Base-by-base conservation (phyloP, 2,113 vertebrate genomes). In the Puntigrus tetrazona region DNA sequence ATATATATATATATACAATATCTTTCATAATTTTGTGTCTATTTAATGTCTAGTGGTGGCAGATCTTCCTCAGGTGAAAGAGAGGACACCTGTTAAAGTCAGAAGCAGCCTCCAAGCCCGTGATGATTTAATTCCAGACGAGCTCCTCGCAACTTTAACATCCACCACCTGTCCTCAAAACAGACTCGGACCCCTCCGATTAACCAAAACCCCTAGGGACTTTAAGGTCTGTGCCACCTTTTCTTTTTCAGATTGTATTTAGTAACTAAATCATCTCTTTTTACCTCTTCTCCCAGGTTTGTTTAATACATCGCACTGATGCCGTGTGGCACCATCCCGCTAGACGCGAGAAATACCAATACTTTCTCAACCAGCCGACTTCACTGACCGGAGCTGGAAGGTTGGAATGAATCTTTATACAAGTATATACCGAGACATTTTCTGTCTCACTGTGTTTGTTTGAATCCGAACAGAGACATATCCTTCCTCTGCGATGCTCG, bases 251-350 rank as follows among this genome's bases (percentile, higher is more conserved):
- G 73, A 0, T 82, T 82, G 91, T 77, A 85, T 81, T 38, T 61
- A 25, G 16, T 43, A 20, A 9, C 8, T 29, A 18, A 20, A 27
- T 59, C 7, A 41, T 7, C 10, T 78, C 9, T 61, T 61, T 79
- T 18, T 5, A 38, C 67, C 67, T 43, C 13, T 79, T 18, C 18
- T 27, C 4, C 38, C 81, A 97, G 97, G 90, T 88, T 41, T 80
- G 59, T 86, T 92, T 91, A 67, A 87, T 94, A 8, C 94, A 94
- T 9, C 36, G 85, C 3, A 85, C 88, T 0, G 95, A 96, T 90
- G 79, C 57, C 20, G 94, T 97, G 82, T 97, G 97, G 96, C 95
- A 96, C 90, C 95, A 97, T 83, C 91, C 94, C 2, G 20, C 91
- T 50, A 87, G 75, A 85, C 92, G 93, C 59, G 94, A 90, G 89